Evolutionary conservation across 2,113 vertebrate genomes (phyloP), one percentile per base, ranked within the genome.

Genomic region (Clarias gariepinus): DNA sequence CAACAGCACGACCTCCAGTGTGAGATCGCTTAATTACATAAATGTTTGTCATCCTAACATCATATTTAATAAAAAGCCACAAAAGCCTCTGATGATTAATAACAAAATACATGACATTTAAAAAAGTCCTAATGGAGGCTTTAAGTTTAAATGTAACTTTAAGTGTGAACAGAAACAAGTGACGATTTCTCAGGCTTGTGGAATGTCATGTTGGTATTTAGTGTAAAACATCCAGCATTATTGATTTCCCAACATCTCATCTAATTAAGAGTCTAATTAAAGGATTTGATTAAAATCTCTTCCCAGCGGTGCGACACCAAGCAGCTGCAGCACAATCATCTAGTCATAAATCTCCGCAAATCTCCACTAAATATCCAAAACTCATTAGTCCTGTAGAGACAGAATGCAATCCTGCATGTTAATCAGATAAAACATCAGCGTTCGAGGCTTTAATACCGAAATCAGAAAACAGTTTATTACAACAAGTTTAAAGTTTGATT

Each of bases 251-350:
- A 41, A 58, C 79, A 61, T 82, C 60, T 52, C 58, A 47, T n/a
- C 23, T 82, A 41, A 82, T 82, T 82, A 47, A 8, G 60, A 36
- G 12, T 64, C 58, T 63, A 82, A 82, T 82, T 82, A 81, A 33
- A 61, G 79, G 57, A 58, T 63, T 25, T 81, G 58, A 81, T 81
- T 61, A 74, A 81, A 81, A 58, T 81, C 55, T 81, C 11, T 25
- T 60, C 79, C 79, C 79, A 60, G 57, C 19, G 57, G 79, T n/a
- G 58, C 23, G 1, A 47, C 19, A 53, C 47, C 73, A 28, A 47
- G 58, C 36, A 64, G 80, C 33, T 82, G 36, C 47, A 74, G 5
- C 47, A 53, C 23, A n/a, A 7, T 16, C 73, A 0, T n/a, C 12
- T 33, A 21, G 28, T 23, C 30, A 60, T 58, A 61, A 63, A 81